phyloP scores from a whole-genome alignment of 2,888 invertebrate species.

The Nysson spinosus region DNA sequence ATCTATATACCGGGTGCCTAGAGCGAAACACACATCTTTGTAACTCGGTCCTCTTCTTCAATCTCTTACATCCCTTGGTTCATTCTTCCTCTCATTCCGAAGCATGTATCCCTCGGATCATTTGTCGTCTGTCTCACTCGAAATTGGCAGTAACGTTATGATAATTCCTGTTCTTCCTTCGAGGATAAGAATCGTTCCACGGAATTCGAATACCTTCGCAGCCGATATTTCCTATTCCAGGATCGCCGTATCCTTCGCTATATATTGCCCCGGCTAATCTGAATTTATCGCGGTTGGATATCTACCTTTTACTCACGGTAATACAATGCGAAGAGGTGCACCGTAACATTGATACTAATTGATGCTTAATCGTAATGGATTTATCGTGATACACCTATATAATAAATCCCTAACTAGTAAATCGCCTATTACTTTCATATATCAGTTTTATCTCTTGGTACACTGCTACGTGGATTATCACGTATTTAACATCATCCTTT shows the following conservation, averaged over 20 bases:
- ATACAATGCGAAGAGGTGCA: not conserved
- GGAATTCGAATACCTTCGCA: conserved; percentile 34
- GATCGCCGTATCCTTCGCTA: not conserved
- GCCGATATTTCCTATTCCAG: not conserved
- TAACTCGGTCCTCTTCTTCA: not conserved
- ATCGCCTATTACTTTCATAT: too few species aligned
- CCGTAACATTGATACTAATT: not conserved
- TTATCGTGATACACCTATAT: too few species aligned
- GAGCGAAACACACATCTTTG: conserved; percentile 33
- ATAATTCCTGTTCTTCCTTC: conserved; percentile 49
- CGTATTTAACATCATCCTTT: too few species aligned
- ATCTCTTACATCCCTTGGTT: not conserved
- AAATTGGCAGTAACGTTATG: conserved; percentile 55
- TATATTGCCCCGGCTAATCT: not conserved
- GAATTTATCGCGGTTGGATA: not conserved
- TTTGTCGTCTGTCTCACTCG: conserved; percentile 30
- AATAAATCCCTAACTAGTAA: too few species aligned
- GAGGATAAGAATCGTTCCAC: conserved; percentile 37
- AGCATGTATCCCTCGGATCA: too few species aligned
- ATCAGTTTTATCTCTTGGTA: too few species aligned
- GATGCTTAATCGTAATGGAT: not conserved
- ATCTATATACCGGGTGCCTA: conserved; percentile 71
- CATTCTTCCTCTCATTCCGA: not conserved
- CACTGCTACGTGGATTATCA: too few species aligned
- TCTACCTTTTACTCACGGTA: not conserved